phyloP scores from a whole-genome alignment of 2,888 invertebrate species.

The Chesias legatella region DNA sequence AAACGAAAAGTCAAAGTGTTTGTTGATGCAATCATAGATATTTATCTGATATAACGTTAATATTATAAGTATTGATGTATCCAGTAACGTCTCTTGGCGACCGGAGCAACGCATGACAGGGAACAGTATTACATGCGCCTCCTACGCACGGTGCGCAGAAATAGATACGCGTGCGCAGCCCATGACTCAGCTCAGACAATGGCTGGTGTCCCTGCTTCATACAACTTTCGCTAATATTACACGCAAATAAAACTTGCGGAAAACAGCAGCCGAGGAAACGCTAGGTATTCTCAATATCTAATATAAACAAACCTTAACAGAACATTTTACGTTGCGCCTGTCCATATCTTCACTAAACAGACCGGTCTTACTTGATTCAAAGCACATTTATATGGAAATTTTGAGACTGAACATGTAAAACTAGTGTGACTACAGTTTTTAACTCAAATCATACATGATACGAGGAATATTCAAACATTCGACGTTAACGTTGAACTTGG shows the following conservation, averaged over 20 bases:
- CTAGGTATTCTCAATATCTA: too few species aligned
- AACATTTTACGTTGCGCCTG: background rate
- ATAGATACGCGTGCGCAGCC: slow-evolving; percentile 69
- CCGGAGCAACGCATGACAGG: slow-evolving; percentile 48
- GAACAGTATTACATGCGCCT: slow-evolving; percentile 45
- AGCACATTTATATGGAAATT: slow-evolving; percentile 58
- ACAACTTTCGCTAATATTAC: slow-evolving; percentile 58
- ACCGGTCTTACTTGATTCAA: slow-evolving; percentile 48
- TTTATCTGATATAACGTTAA: too few species aligned
- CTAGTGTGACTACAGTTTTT: slow-evolving; percentile 15
- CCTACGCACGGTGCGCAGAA: slow-evolving; percentile 64
- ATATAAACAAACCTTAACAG: too few species aligned
- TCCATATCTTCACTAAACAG: slow-evolving; percentile 42
- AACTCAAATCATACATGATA: slow-evolving; percentile 3
- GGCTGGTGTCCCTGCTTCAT: slow-evolving; percentile 56
- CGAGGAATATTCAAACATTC: background rate
- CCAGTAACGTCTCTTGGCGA: slow-evolving; percentile 45
- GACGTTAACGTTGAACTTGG: slow-evolving; percentile 17
- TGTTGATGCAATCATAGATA: too few species aligned
- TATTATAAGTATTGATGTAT: slow-evolving; percentile 1
- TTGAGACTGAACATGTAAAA: slow-evolving; percentile 28
- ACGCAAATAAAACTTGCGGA: slow-evolving; percentile 35
- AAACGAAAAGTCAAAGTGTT: too few species aligned
- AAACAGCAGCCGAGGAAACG: background rate
- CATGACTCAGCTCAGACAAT: slow-evolving; percentile 73